A percentile compares a stretch with the other conserved stretches of the same genome.
Evolutionary conservation across 2,888 invertebrate species (phyloP).

Genomic region (Atethmia centrago): DNA sequence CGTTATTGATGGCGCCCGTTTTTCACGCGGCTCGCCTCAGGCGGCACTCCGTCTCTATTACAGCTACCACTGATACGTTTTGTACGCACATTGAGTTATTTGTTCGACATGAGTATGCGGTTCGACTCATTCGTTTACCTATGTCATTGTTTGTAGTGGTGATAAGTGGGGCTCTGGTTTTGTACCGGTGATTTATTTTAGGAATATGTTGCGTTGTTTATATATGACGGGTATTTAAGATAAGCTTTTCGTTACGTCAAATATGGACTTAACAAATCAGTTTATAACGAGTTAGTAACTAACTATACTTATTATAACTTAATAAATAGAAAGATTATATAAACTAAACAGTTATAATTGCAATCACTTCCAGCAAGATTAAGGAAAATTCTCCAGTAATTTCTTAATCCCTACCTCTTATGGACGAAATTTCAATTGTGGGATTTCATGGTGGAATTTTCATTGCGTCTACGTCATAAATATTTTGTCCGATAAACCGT

Average conservation of each 20-base stretch:
- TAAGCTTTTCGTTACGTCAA: background rate
- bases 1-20: slow-evolving; percentile 83
- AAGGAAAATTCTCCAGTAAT: slow-evolving; percentile 44
- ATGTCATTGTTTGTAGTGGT: slow-evolving; percentile 61
- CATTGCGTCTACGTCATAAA: slow-evolving; percentile 88
- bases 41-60: slow-evolving; percentile 78
- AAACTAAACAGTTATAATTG: slow-evolving; percentile 16
- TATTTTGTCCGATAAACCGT: slow-evolving; percentile 91
- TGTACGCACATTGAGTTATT: slow-evolving; percentile 69
- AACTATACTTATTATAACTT: background rate
- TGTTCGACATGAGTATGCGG: slow-evolving; percentile 64
- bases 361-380: slow-evolving; percentile 30
- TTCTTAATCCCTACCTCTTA: slow-evolving; percentile 71
- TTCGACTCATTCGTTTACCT: slow-evolving; percentile 55
- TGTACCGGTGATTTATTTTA: slow-evolving; percentile 45
- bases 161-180: slow-evolving; percentile 61
- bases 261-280: too few species aligned
- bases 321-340: background rate
- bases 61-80: slow-evolving; percentile 67
- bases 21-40: slow-evolving; percentile 76
- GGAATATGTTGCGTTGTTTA: slow-evolving; percentile 2
- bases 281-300: background rate
- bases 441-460: slow-evolving; percentile 86
- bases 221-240: background rate
- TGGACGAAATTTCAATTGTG: slow-evolving; percentile 80